Percentiles rank a stretch among this genome's conserved stretches.
Conservation (phyloP, 1,140 invertebrate species). For the Ceratosolen solmsi region DNA sequence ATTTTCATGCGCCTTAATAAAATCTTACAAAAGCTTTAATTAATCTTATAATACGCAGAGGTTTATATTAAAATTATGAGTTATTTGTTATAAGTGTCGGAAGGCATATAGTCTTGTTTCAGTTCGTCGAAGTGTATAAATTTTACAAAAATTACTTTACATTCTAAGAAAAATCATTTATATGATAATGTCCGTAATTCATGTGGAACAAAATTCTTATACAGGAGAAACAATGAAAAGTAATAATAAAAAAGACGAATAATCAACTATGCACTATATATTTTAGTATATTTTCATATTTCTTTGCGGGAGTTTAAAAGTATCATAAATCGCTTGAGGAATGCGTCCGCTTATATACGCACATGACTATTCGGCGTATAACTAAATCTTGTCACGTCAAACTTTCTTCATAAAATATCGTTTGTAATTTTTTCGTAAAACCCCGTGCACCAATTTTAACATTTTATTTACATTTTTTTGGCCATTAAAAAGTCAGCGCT, state of each 20-base stretch:
- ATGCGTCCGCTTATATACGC: neutral
- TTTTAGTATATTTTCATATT: neutral
- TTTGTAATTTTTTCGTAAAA: neutral
- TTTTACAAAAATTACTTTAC: neutral
- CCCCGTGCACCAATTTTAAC: neutral
- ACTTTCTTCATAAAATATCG: neutral
- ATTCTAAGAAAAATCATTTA: neutral
- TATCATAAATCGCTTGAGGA: neutral
- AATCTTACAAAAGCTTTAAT: neutral
- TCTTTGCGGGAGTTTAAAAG: neutral
- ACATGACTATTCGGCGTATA: neutral
- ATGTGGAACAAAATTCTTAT: neutral
- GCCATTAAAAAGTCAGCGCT: neutral
- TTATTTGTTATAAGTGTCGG: neutral
- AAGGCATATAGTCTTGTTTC: neutral
- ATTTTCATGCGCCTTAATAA: neutral
- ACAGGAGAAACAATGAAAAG: neutral
- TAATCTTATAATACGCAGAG: neutral
- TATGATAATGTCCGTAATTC: neutral
- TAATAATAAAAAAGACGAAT: neutral
- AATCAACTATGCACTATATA: neutral
- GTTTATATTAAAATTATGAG: neutral
- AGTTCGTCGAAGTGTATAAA: neutral
- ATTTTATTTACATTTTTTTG: neutral
- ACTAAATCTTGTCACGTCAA: neutral